phyloP scores from a whole-genome alignment of 1,140 invertebrate species.

The Macrostomum lignano region DNA sequence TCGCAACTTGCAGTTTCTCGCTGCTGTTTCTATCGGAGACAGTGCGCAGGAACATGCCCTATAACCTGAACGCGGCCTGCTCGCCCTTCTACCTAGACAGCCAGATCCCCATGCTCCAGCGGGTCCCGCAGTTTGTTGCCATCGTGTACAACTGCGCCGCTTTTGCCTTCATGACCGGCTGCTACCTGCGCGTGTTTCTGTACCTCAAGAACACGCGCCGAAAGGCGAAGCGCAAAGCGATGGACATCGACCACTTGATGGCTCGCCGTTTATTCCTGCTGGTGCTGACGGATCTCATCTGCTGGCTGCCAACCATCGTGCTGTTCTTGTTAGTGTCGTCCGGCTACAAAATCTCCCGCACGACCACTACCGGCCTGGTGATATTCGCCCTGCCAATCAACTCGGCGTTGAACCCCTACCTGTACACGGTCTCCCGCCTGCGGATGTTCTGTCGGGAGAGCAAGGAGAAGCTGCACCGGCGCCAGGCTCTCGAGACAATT shows the following conservation, averaged over 20 bases:
- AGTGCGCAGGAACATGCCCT: conserved; percentile 22
- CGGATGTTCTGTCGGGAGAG: too few relatives aligned
- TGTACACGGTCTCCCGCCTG: conserved; percentile 7
- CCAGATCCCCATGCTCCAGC: conserved; percentile 22
- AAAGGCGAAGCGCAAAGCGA: too few relatives aligned
- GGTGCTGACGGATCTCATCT: conserved; percentile 33
- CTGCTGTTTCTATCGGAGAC: too few relatives aligned
- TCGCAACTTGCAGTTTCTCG: too few relatives aligned
- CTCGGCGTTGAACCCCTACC: conserved; percentile 7
- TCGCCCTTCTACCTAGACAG: conserved; percentile 22
- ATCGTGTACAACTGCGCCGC: conserved; percentile 21
- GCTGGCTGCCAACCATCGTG: conserved; percentile 33
- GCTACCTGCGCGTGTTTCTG: conserved; percentile 31
- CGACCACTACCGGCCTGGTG: conserved; percentile 6
- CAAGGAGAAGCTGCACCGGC: too few relatives aligned
- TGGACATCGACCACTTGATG: conserved; percentile 30
- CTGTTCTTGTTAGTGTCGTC: conserved; percentile 11
- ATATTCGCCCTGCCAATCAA: conserved; percentile 7
- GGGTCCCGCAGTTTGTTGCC: conserved; percentile 24
- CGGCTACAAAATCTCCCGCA: conserved; percentile 9
- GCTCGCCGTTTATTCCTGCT: conserved; percentile 32
- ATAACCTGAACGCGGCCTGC: conserved; percentile 22
- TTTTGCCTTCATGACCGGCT: conserved; percentile 26
- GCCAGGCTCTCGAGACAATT: too few relatives aligned
- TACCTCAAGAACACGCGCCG: conserved; percentile 37